Evolutionary conservation across 2,797 vertebrate species (phyloP).

Genomic region (Jordanella pulchra): DNA sequence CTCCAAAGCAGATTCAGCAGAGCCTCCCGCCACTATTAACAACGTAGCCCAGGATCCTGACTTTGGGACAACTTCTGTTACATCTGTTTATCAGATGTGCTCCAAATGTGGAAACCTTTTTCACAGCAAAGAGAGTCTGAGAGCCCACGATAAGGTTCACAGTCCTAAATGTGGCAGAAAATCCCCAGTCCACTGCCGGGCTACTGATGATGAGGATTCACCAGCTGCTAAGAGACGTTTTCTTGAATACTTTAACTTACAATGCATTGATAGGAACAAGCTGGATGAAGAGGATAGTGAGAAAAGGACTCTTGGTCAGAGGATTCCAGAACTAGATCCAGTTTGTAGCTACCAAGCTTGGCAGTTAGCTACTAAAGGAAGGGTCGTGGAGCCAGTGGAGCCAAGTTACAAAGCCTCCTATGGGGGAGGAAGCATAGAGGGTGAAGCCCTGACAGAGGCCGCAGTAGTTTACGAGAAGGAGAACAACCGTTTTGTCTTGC

Average conservation of each 20-base stretch:
- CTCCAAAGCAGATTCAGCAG: slow-evolving; percentile 80
- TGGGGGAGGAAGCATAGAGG: slow-evolving; percentile 68
- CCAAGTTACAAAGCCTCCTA: slow-evolving; percentile 81
- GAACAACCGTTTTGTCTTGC: slow-evolving; percentile 84
- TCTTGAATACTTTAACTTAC: slow-evolving; percentile 86
- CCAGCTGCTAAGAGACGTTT: slow-evolving; percentile 82
- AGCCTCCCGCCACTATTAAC: slow-evolving; percentile 89
- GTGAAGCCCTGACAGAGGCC: slow-evolving; percentile 80
- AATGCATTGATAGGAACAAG: slow-evolving; percentile 63
- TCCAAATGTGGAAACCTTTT: slow-evolving; percentile 95
- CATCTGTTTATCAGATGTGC: slow-evolving; percentile 88
- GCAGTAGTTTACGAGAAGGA: slow-evolving; percentile 88
- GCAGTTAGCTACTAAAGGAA: slow-evolving; percentile 92
- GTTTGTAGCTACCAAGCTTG: slow-evolving; percentile 96
- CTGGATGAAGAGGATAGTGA: slow-evolving; percentile 43
- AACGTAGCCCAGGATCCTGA: slow-evolving; percentile 89
- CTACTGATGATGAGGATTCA: slow-evolving; percentile 65
- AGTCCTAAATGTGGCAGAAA: slow-evolving; percentile 65
- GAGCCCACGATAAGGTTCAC: slow-evolving; percentile 87
- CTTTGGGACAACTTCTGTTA: slow-evolving; percentile 69
- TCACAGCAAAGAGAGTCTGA: slow-evolving; percentile 89
- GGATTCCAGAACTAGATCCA: slow-evolving; percentile 91
- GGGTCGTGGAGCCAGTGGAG: slow-evolving; percentile 87
- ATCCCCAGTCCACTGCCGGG: slow-evolving; percentile 49
- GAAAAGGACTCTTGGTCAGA: slow-evolving; percentile 75